Percentiles rank a stretch among this genome's conserved stretches.
phyloP scores from a whole-genome alignment of 2,888 invertebrate species.

The Melanotus villosus region DNA sequence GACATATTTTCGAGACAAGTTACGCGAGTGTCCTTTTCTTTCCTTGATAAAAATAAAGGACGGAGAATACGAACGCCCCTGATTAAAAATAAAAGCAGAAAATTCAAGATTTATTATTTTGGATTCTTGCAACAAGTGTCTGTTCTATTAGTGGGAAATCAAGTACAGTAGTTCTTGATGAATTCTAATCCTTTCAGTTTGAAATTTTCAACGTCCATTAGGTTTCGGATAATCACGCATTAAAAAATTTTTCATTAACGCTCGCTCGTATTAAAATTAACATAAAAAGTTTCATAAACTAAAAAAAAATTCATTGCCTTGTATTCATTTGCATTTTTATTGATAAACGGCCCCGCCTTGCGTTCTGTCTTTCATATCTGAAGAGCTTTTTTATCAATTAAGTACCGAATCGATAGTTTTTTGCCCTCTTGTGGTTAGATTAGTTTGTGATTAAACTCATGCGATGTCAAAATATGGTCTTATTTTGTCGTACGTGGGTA shows the following conservation, averaged over 20 bases:
- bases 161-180: too few relatives aligned
- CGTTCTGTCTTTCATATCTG: not conserved
- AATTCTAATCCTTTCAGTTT: too few relatives aligned
- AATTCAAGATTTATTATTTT: not conserved
- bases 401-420: conserved; percentile 13
- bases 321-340: not conserved
- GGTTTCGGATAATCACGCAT: too few relatives aligned
- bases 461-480: conserved; percentile 10
- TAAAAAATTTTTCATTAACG: too few relatives aligned
- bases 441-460: conserved; percentile 3
- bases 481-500: conserved; percentile 20
- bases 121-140: conserved; percentile 6
- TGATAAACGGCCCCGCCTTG: not conserved
- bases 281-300: too few relatives aligned
- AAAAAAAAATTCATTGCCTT: too few relatives aligned
- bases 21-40: not conserved
- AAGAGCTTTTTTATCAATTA: not conserved
- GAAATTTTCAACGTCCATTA: too few relatives aligned
- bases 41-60: not conserved
- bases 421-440: conserved; percentile 7
- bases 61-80: not conserved
- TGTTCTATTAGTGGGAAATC: not conserved
- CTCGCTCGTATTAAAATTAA: too few relatives aligned
- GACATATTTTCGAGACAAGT: conserved; percentile 5
- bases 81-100: not conserved